Evolutionary conservation across 2,797 vertebrate genomes (phyloP).

Genomic region (Cephalopachus bancanus): DNA sequence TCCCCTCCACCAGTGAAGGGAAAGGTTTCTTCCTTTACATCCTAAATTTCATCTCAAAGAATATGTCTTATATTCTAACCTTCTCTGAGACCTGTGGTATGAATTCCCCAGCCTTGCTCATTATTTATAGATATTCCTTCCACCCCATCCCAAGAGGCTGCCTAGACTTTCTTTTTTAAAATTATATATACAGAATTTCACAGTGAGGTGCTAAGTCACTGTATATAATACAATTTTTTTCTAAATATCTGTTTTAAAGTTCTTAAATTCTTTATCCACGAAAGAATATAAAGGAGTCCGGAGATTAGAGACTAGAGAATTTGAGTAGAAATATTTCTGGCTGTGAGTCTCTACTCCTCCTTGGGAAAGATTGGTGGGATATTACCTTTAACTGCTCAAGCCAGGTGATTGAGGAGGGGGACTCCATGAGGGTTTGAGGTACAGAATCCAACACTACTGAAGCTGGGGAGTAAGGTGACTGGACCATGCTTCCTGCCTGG

Average conservation of each 20-base stretch:
- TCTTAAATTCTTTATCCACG: neutral
- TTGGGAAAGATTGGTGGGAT: neutral
- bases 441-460: neutral
- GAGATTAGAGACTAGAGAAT: neutral
- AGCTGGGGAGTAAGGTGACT: neutral
- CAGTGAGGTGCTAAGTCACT: constrained; percentile 25
- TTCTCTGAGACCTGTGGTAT: neutral
- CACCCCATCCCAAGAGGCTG: neutral
- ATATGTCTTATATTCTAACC: neutral
- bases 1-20: neutral
- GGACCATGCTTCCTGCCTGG: neutral
- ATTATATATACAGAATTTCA: constrained; percentile 11
- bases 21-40: neutral
- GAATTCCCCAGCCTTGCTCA: neutral
- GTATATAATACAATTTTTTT: neutral
- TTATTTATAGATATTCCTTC: neutral
- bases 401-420: neutral
- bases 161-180: neutral
- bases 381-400: neutral
- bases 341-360: neutral
- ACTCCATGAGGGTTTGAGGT: neutral
- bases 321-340: neutral
- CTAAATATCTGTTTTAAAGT: constrained; percentile 58
- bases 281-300: neutral
- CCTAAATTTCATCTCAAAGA: neutral